Evolutionary conservation across 2,888 invertebrate species (phyloP).

Genomic region (Petrophora chlorosata): DNA sequence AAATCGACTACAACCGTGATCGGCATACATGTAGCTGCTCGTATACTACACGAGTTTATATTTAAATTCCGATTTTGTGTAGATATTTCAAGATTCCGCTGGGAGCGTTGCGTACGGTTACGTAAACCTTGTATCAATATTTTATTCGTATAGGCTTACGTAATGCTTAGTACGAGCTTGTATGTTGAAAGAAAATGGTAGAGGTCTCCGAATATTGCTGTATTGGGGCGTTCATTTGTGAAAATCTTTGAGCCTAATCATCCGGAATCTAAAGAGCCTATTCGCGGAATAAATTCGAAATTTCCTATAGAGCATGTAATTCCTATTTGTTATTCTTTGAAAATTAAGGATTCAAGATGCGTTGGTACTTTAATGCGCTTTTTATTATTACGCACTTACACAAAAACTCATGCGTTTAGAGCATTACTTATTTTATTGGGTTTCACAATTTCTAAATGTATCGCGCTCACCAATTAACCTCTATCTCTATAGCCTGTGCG

Average conservation of each 20-base stretch:
- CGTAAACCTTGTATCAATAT: slow-evolving; percentile 27
- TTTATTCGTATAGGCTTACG: slow-evolving; percentile 22
- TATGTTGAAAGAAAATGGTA: slow-evolving; percentile 10
- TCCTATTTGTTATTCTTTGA: too few relatives aligned
- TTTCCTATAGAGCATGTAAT: too few relatives aligned
- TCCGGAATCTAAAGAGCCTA: too few relatives aligned
- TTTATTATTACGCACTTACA: too few relatives aligned
- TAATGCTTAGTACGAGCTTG: slow-evolving; percentile 9
- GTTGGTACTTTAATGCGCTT: too few relatives aligned
- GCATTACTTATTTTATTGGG: too few relatives aligned
- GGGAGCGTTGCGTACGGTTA: slow-evolving; percentile 20
- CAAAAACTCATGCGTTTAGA: too few relatives aligned
- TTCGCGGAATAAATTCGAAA: too few relatives aligned
- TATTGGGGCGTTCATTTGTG: slow-evolving; percentile 3
- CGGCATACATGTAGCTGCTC: slow-evolving; percentile 8
- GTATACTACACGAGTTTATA: slow-evolving; percentile 19
- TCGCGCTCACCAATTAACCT: too few relatives aligned
- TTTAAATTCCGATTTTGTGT: slow-evolving; percentile 25
- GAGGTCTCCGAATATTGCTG: slow-evolving; percentile 5
- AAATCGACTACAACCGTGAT: slow-evolving; percentile 48
- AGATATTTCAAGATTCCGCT: slow-evolving; percentile 25
- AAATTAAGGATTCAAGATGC: too few relatives aligned
- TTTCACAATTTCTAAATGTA: too few relatives aligned
- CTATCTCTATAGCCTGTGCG: too few relatives aligned
- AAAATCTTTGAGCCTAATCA: slow-evolving; percentile 5